Base-by-base conservation (phyloP, 2,888 invertebrate genomes). In the Agrotis exclamationis region DNA sequence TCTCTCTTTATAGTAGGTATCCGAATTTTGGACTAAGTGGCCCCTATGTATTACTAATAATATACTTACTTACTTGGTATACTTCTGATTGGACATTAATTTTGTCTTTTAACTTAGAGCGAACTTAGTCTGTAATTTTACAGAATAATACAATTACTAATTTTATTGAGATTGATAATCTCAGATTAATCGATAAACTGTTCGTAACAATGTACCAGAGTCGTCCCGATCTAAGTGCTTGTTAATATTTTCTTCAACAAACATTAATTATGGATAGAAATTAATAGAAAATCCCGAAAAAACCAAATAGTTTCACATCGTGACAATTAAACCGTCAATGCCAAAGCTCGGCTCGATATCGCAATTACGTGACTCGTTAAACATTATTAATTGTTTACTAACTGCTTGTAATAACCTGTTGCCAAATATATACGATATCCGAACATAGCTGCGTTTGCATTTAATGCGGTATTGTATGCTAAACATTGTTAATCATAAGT, bases 311-410 rank as follows among this genome's bases (percentile, higher is more conserved):
- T 70, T 72, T 77, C 69, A 79, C 63, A 78, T 78, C 66, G 78
- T 73, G 80, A 83, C 85, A 87, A 83, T 86, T 84, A 84, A 86
- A 82, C 72, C 63, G 70, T 82, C 87, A 85, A 85, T 85, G 84
- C 77, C 82, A 81, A 71, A 80, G 48, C 66, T 63, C 68, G 57
- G 63, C 74, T 83, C 71, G 70, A 80, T 82, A 78, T 74, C 76
- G 73, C 73, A 82, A 81, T 82, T 81, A 83, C 83, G 80, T 87
- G 85, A 82, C 84, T 85, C 81, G 83, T 80, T 87, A 82, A 82
- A 70, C 75, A 76, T 82, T 74, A 85, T 83, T 87, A 86, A 86
- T 88, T 81, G 83, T 85, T 86, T 76, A 83, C 79, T 79, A 85
- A 77, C 75, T 71, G 78, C 76, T 67, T 74, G 69, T 78, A 80